Evolutionary conservation across 2,888 invertebrate species (phyloP), one percentile per base, ranked within the genome.

Genomic region (Eupithecia insigniata): DNA sequence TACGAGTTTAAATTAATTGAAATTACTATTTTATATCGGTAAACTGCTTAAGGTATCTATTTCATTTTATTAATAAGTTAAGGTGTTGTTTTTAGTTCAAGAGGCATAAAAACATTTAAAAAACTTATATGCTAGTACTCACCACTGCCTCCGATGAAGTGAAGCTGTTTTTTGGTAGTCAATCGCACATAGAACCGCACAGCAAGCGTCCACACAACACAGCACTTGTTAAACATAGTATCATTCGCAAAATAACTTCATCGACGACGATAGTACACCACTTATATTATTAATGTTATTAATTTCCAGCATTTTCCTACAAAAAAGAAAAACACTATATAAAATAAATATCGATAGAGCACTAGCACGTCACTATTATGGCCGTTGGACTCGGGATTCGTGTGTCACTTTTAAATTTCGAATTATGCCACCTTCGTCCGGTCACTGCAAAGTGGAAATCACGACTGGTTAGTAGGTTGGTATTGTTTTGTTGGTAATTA

Each of bases 181-280:
- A 80, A 83, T 87, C 89, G 88, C 90, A 83, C 79, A 88, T 81
- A 84, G 86, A 88, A 86, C 80, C 87, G 90, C 92, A 91, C 87
- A 90, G 90, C 90, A 90, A 86, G 87, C 86, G 90, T 91, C 92
- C 92, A 90, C 90, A 89, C 87, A 87, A 91, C 91, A 91, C 89
- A 85, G 86, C 92, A 93, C 92, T 91, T 89, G 87, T 88, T 90
- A 89, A 90, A 92, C 85, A 88, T 87, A 90, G 90, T 92, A 93
- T 94, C 92, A 94, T 91, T 94, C 93, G 93, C 90, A 93, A 93
- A 94, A 93, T 81, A 94, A 93, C 91, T 93, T 93, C 89, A 94
- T 93, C 81, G 94, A 92, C 84, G 93, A 92, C 74, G 93, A 92
- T 83, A 94, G 89, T 90, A 93, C 93, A 92, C 92, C 91, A 93